A percentile compares a stretch with the other conserved stretches of the same genome.
phyloP scores from a whole-genome alignment of 2,888 invertebrate species.

The Mimumesa dahlbomi region DNA sequence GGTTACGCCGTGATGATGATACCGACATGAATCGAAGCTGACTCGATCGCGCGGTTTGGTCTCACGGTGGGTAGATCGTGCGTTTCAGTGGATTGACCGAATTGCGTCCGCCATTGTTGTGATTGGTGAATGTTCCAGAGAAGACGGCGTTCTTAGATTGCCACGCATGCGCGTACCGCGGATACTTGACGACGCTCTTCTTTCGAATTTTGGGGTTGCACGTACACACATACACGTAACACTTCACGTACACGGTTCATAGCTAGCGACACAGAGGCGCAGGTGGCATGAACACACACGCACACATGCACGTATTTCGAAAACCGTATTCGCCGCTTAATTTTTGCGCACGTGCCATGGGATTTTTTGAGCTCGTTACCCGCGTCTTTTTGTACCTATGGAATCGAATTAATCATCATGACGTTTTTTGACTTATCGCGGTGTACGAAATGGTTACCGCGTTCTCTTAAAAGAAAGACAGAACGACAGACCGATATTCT shows the following conservation, averaged over 20 bases:
- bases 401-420: slow-evolving; percentile 7
- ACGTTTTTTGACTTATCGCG: not conserved
- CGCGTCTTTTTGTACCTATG: slow-evolving; percentile 27
- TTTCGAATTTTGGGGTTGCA: slow-evolving; percentile 66
- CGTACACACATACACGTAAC: slow-evolving; percentile 18
- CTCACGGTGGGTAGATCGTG: slow-evolving; percentile 52
- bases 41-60: slow-evolving; percentile 21
- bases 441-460: slow-evolving; percentile 10
- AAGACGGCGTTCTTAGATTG: slow-evolving; percentile 73
- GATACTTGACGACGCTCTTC: slow-evolving; percentile 61
- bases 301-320: slow-evolving; percentile 36
- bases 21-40: slow-evolving; percentile 49
- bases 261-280: not conserved
- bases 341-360: slow-evolving; percentile 54
- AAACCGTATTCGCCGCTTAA: slow-evolving; percentile 34
- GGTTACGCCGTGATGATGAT: slow-evolving; percentile 30
- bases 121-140: slow-evolving; percentile 70
- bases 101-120: slow-evolving; percentile 77
- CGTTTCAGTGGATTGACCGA: slow-evolving; percentile 71
- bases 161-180: slow-evolving; percentile 70
- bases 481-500: slow-evolving; percentile 4
- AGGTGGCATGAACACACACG: slow-evolving; percentile 15
- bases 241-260: no score
- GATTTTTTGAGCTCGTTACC: slow-evolving; percentile 28
- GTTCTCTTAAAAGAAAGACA: slow-evolving; percentile 2